Conservation (phyloP, 2,888 invertebrate species). For the Parapristionchus giblindavisi region DNA sequence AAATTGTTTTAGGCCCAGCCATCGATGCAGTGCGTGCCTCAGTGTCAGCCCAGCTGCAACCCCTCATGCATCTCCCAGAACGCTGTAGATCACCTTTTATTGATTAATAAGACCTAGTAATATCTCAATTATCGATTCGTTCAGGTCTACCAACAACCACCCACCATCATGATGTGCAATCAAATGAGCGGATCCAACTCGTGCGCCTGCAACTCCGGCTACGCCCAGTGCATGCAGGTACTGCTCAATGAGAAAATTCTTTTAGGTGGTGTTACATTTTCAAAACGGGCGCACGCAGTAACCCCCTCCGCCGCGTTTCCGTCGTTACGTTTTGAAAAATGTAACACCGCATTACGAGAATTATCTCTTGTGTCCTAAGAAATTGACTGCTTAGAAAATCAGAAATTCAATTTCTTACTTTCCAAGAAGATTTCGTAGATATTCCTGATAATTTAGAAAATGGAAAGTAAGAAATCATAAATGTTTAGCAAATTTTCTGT, state of each 20-base stretch:
- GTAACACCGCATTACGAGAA: no score
- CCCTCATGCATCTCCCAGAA: conserved; percentile 55
- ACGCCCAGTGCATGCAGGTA: conserved; percentile 63
- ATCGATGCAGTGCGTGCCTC: conserved; percentile 59
- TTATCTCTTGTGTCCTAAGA: background rate
- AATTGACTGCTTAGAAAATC: background rate
- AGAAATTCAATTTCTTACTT: no score
- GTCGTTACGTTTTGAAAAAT: no score
- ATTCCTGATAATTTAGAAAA: no score
- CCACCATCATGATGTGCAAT: conserved; percentile 58
- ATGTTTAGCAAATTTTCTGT: no score
- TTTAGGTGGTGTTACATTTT: no score
- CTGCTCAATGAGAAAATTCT: background rate
- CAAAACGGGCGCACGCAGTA: no score
- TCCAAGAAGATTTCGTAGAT: no score
- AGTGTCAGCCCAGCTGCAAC: conserved; percentile 61
- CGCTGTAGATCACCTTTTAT: background rate
- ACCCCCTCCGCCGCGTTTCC: no score
- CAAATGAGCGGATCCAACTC: conserved; percentile 46
- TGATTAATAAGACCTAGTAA: background rate
- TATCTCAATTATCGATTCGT: conserved; percentile 21
- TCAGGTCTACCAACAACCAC: conserved; percentile 50
- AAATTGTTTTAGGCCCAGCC: conserved; percentile 54
- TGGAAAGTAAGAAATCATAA: no score
- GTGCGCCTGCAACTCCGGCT: conserved; percentile 63